Percentiles rank a stretch among this genome's conserved stretches.
phyloP scores from a whole-genome alignment of 2,888 invertebrate species.

The Tuta absoluta region DNA sequence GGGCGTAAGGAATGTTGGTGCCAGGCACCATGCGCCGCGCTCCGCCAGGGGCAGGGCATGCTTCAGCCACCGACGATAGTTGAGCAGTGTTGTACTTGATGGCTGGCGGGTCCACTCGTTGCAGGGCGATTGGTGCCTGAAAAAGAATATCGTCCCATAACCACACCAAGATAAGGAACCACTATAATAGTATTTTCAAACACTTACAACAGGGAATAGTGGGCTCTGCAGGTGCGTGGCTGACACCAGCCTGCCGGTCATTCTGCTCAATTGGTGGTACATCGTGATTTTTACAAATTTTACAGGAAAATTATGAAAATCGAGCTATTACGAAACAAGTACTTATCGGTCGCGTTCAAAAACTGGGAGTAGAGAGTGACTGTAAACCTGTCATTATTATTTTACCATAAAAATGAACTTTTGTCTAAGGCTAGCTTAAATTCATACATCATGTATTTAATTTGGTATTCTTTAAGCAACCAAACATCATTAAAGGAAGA shows the following conservation, averaged over 20 bases:
- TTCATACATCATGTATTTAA: neutral
- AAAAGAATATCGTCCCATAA: slow-evolving; percentile 33
- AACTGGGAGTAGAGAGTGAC: slow-evolving; percentile 32
- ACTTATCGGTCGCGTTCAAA: slow-evolving; percentile 51
- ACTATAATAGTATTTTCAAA: slow-evolving; percentile 19
- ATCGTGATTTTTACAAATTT: slow-evolving; percentile 50
- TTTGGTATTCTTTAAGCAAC: neutral
- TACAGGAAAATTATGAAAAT: slow-evolving; percentile 42
- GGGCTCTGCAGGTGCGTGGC: slow-evolving; percentile 68
- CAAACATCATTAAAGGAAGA: too few relatives aligned
- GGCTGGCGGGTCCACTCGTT: slow-evolving; percentile 68
- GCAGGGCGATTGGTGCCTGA: slow-evolving; percentile 71
- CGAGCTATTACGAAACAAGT: slow-evolving; percentile 75
- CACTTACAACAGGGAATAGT: slow-evolving; percentile 73
- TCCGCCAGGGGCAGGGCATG: slow-evolving; percentile 58
- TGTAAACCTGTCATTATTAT: neutral
- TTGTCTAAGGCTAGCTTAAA: neutral
- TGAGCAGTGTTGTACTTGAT: slow-evolving; percentile 68
- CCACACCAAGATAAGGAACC: slow-evolving; percentile 17
- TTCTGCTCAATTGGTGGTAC: slow-evolving; percentile 74
- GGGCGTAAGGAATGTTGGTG: slow-evolving; percentile 67
- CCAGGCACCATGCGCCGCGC: slow-evolving; percentile 64
- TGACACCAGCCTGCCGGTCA: slow-evolving; percentile 69
- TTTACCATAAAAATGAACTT: neutral
- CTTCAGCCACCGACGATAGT: slow-evolving; percentile 66